A percentile compares a stretch with the other conserved stretches of the same genome.
Evolutionary conservation across 2,113 vertebrate genomes (phyloP).

Genomic region (Fulmarus glacialis): DNA sequence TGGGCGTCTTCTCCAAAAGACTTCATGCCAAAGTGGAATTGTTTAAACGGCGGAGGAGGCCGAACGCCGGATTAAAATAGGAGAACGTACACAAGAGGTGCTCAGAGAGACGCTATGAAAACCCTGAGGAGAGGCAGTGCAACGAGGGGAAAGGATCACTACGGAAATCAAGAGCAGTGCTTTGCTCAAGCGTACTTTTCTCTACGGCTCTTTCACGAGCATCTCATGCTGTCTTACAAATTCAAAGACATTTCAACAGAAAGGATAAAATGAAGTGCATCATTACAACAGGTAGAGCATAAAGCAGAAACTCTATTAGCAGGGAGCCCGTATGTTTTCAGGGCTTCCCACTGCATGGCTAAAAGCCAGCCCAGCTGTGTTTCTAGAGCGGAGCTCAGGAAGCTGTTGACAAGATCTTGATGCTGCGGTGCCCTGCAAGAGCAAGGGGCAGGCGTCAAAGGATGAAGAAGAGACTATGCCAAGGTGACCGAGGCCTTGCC

Average conservation of each 20-base stretch:
- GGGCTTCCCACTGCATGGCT: neutral
- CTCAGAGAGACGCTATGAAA: neutral
- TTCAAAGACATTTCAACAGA: neutral
- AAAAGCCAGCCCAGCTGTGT: neutral
- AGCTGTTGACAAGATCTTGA: neutral
- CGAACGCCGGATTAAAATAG: neutral
- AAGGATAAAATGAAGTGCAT: neutral
- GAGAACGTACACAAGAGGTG: neutral
- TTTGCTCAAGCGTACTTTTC: neutral
- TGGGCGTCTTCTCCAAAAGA: neutral
- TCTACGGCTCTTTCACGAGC: rapidly evolving
- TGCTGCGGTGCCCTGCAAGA: neutral
- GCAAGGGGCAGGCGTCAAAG: neutral
- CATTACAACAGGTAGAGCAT: neutral
- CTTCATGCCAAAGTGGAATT: neutral
- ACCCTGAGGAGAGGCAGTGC: neutral
- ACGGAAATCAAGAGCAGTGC: neutral
- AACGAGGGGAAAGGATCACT: neutral
- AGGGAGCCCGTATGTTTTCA: rapidly evolving
- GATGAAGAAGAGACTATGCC: neutral
- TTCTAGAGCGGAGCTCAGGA: neutral
- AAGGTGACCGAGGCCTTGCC: neutral
- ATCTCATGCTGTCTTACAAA: neutral
- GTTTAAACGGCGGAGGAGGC: neutral
- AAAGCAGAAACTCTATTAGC: neutral